Base-by-base conservation (phyloP, 1,140 invertebrate genomes). In the Manduca sexta region DNA sequence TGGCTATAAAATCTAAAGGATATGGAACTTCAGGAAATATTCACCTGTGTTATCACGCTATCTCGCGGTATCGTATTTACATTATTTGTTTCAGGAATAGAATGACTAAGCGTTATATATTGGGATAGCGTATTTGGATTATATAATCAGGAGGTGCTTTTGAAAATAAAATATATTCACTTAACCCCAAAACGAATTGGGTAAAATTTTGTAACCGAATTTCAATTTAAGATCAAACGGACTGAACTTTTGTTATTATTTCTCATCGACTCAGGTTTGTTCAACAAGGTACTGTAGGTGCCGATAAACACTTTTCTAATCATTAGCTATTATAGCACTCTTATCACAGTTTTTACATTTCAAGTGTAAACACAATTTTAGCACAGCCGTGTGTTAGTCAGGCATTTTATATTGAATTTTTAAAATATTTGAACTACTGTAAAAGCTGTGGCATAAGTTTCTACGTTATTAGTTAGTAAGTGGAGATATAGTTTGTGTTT, bases 241-340 rank as follows among this genome's bases (percentile, higher is more conserved):
- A 26, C 21, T 26, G 21, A 26, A 26, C 21, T 59, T 52, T 53
- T 52, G 42, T 12, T 30, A 46, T 15, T 52, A 55, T 50, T 49
- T 59, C 52, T 55, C 11, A 49, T 35, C 31, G 8, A 38, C 46
- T 46, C 52, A 74, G 73, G 64, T 77, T 80, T 66, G 64, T 74
- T 64, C 56, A 70, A 54, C 49, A 70, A 80, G 72, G 70, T 77
- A 75, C 47, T 67, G 62, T 79, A 64, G 65, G 67, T 61, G 65
- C 49, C 65, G 62, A 52, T 35, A 67, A 69, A 56, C 45, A 56
- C 62, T 65, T 60, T 51, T 56, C 42, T 65, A 49, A 46, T 54
- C 41, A 40, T 60, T 60, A 64, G 49, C 48, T 52, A 34, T 64
- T 50, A 18, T 74, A 76, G 69, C 68, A 75, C 69, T 59, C 41